A percentile compares a stretch with the other conserved stretches of the same genome.
These are phyloP conservation scores for Xiphophorus birchmanni DNA, from an alignment of 2,797 vertebrate genomes.

Conservation along the genomic window DNA sequence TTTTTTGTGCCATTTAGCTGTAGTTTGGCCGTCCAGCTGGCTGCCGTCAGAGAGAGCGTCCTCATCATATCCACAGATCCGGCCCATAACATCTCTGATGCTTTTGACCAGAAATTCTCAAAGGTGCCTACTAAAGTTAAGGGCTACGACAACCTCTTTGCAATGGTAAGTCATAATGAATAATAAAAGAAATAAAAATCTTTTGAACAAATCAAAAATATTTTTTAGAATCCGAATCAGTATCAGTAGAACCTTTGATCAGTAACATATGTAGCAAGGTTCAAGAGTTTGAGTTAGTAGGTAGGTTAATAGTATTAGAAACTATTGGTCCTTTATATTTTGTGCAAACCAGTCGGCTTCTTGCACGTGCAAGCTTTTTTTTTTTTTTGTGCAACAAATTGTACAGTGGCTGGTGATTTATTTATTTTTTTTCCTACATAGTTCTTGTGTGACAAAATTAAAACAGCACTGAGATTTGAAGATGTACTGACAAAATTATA, in stretches of 20 bases:
- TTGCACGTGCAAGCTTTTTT: no score
- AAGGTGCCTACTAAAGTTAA: slow-evolving; percentile 97
- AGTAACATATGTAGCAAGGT: neutral
- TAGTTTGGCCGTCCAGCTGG: slow-evolving; percentile 93
- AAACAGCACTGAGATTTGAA: neutral
- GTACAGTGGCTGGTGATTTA: neutral
- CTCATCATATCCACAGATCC: slow-evolving; percentile 98
- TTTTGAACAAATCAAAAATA: neutral
- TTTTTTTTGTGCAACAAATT: neutral
- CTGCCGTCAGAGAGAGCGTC: slow-evolving; percentile 92
- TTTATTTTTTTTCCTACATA: neutral
- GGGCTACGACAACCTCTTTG: slow-evolving; percentile 96
- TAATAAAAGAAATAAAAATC: neutral
- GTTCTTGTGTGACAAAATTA: neutral
- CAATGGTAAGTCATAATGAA: slow-evolving; percentile 86
- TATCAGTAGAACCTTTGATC: no score
- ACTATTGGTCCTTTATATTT: neutral
- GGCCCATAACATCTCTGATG: slow-evolving; percentile 97
- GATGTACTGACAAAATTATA: neutral
- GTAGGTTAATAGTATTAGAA: neutral
- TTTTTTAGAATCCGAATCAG: neutral
- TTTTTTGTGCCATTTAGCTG: slow-evolving; percentile 77
- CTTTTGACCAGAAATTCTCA: slow-evolving; percentile 98
- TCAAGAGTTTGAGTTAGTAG: neutral
- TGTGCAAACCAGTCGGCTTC: neutral